phyloP scores from a whole-genome alignment of 2,113 vertebrate genomes.

The Ctenomys sociabilis region DNA sequence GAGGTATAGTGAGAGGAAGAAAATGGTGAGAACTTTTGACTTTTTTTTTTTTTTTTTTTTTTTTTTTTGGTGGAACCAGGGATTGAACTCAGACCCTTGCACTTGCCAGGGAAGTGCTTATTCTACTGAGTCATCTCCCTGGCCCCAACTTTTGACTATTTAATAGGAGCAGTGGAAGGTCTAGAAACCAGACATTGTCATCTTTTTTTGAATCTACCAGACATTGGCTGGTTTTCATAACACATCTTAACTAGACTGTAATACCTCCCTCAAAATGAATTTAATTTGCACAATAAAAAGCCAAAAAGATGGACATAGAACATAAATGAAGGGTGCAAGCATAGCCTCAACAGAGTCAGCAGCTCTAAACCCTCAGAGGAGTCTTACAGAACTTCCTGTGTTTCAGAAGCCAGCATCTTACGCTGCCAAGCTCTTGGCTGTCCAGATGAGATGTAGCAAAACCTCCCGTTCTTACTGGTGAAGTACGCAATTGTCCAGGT shows the following conservation, averaged over 20 bases:
- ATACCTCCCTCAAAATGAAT: not conserved
- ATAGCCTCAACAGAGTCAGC: not conserved
- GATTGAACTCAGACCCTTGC: too few relatives aligned
- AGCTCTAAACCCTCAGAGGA: not conserved
- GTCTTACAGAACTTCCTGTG: not conserved
- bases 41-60: too few relatives aligned
- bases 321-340: not conserved
- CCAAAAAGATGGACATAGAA: not conserved
- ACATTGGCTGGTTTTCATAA: constrained; percentile 23
- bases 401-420: not conserved
- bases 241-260: constrained; percentile 6
- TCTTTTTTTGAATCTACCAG: constrained; percentile 26
- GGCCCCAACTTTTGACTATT: not conserved
- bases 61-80: too few relatives aligned
- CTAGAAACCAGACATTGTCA: not conserved
- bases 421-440: not conserved
- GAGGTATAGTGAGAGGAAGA: not conserved
- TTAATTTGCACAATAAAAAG: not conserved
- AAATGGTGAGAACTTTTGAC: not conserved
- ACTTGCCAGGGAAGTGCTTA: too few relatives aligned
- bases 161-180: not conserved
- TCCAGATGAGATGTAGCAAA: not conserved
- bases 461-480: not conserved
- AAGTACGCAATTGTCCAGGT: not conserved
- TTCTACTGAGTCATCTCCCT: too few relatives aligned